Percentiles rank a stretch among this genome's conserved stretches.
These are phyloP conservation scores for Myopa testacea DNA, from an alignment of 2,888 invertebrate species.

Conservation along the genomic window DNA sequence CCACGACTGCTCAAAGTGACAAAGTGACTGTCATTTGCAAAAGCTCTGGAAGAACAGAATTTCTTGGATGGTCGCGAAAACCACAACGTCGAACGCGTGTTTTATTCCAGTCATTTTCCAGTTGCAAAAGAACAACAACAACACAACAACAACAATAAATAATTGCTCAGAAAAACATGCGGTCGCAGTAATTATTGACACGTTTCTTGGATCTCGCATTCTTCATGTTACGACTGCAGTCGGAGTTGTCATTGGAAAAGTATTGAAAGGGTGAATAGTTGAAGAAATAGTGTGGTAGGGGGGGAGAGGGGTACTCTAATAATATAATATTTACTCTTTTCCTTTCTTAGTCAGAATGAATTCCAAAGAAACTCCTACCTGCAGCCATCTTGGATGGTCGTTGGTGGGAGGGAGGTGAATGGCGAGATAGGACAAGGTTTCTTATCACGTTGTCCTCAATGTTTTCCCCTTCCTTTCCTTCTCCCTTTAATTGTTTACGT, in stretches of 20 bases:
- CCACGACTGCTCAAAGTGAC: neutral
- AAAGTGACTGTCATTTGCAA: too few relatives aligned
- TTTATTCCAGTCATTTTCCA: neutral
- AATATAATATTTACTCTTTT: too few relatives aligned
- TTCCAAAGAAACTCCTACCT: slow-evolving; percentile 3
- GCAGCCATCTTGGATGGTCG: neutral
- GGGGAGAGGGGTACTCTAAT: neutral
- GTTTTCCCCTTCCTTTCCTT: too few relatives aligned
- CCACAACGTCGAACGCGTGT: slow-evolving; percentile 2
- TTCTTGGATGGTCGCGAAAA: too few relatives aligned
- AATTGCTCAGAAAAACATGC: neutral
- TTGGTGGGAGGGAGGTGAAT: too few relatives aligned
- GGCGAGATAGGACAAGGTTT: too few relatives aligned
- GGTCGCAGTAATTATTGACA: neutral
- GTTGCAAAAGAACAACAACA: neutral
- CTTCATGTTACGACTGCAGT: too few relatives aligned
- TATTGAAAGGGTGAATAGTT: neutral
- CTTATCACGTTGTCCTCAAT: too few relatives aligned
- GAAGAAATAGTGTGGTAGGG: neutral
- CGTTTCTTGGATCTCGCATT: too few relatives aligned
- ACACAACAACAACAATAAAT: neutral
- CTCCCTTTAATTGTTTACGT: too few relatives aligned
- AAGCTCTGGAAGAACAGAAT: too few relatives aligned
- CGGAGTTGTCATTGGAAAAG: neutral
- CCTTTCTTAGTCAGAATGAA: neutral